A percentile compares a stretch with the other conserved stretches of the same genome.
These are phyloP conservation scores for Oncorhynchus nerka DNA, from an alignment of 2,113 vertebrate species.

Conservation along the genomic window DNA sequence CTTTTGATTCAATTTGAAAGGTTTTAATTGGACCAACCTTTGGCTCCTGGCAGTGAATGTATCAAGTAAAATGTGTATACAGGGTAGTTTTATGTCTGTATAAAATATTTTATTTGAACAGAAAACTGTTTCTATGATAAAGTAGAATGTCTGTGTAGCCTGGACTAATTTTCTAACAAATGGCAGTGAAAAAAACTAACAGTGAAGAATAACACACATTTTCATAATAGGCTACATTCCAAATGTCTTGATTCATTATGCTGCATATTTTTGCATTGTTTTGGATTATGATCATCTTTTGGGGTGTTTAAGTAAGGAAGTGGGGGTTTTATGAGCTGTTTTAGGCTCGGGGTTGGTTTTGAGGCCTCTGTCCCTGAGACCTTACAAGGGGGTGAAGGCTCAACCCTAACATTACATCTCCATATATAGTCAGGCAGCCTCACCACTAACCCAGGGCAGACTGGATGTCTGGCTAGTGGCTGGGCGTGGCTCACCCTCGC, in stretches of 20 bases:
- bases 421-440: constrained; percentile 75
- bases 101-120: too few relatives aligned
- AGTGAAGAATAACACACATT: constrained; percentile 2
- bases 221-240: constrained; percentile 18
- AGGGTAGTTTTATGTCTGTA: too few relatives aligned
- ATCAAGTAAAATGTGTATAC: too few relatives aligned
- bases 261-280: constrained; percentile 55
- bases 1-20: constrained; percentile 24
- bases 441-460: constrained; percentile 68
- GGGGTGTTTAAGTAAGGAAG: constrained; percentile 47
- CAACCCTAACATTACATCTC: constrained; percentile 68
- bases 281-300: constrained; percentile 44
- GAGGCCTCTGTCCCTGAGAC: constrained; percentile 53
- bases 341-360: constrained; percentile 60
- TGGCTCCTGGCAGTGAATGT: too few relatives aligned
- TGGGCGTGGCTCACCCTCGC: constrained; percentile 62
- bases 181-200: not conserved
- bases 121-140: too few relatives aligned
- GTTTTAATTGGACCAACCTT: not conserved
- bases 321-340: constrained; percentile 64
- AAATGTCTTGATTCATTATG: constrained; percentile 32
- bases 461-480: constrained; percentile 64
- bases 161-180: not conserved
- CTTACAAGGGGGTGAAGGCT: constrained; percentile 63
- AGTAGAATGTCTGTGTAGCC: not conserved